Conservation (phyloP, 2,797 vertebrate genomes). For the Xenops minutus region DNA sequence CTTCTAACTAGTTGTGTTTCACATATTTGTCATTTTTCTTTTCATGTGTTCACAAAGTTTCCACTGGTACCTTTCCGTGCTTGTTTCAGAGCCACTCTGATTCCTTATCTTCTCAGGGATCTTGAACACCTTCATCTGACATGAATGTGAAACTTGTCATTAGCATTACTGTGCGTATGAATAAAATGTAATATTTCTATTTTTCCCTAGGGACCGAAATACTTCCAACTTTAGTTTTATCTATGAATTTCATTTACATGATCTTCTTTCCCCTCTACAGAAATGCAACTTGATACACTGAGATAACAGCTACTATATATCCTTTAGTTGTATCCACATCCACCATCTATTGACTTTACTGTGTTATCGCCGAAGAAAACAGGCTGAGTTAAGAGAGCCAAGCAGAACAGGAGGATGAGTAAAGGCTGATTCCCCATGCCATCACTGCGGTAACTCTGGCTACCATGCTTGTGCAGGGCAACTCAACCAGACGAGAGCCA, state of each 20-base stretch:
- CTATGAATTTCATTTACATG: background rate
- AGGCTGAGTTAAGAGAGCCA: background rate
- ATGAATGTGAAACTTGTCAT: background rate
- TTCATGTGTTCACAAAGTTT: background rate
- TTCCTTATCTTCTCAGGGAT: background rate
- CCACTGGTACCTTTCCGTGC: background rate
- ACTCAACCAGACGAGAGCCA: fast-evolving
- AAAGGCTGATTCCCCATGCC: fast-evolving
- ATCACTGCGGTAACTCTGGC: background rate
- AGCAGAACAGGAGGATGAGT: background rate
- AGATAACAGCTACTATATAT: background rate
- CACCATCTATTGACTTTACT: background rate
- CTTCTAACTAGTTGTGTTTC: background rate
- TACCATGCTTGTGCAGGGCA: fast-evolving
- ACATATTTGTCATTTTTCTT: background rate
- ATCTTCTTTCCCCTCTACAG: background rate
- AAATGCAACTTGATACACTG: background rate
- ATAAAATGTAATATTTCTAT: background rate
- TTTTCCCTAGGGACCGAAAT: background rate
- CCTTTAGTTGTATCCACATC: background rate
- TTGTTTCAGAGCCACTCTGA: background rate
- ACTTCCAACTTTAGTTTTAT: background rate
- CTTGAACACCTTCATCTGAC: background rate
- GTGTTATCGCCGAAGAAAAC: background rate
- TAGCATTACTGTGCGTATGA: background rate